These are phyloP conservation scores for Archips crataeganus DNA, from an alignment of 2,888 invertebrate genomes.

Conservation along the genomic window DNA sequence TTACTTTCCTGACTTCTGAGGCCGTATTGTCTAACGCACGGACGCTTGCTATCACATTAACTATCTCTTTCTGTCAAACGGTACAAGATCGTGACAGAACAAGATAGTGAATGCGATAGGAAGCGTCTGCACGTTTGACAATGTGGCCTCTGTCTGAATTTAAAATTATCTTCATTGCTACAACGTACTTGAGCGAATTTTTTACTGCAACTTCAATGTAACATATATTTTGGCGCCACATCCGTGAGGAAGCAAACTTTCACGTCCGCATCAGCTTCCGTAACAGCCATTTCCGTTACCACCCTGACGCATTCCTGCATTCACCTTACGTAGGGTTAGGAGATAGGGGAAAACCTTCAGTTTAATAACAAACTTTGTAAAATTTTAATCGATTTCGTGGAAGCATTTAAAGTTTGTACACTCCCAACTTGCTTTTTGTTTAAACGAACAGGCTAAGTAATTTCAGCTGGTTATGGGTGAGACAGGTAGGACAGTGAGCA, in stretches of 20 bases:
- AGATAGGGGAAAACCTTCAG: constrained; percentile 11
- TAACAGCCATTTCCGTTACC: constrained; percentile 37
- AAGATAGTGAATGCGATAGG: no score
- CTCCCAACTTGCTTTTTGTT: no score
- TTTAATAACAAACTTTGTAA: neutral
- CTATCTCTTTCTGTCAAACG: no score
- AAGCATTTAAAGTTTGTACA: neutral
- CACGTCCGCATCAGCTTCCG: constrained; percentile 36
- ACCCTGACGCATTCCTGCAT: constrained; percentile 30
- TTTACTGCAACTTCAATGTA: constrained; percentile 21
- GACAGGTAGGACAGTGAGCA: no score
- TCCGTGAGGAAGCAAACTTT: constrained; percentile 37
- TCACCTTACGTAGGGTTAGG: constrained; percentile 26
- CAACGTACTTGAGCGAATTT: neutral
- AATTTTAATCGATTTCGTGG: neutral
- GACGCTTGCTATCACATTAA: no score
- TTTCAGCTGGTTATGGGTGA: no score
- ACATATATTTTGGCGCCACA: constrained; percentile 27
- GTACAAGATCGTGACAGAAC: no score
- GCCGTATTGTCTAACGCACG: no score
- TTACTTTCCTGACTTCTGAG: no score
- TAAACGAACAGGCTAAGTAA: no score
- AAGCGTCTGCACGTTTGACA: no score
- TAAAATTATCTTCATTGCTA: neutral
- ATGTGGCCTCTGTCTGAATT: neutral